These are phyloP conservation scores for Hephaestus fuliginosus DNA, from an alignment of 2,797 vertebrate genomes.

Conservation along the genomic window DNA sequence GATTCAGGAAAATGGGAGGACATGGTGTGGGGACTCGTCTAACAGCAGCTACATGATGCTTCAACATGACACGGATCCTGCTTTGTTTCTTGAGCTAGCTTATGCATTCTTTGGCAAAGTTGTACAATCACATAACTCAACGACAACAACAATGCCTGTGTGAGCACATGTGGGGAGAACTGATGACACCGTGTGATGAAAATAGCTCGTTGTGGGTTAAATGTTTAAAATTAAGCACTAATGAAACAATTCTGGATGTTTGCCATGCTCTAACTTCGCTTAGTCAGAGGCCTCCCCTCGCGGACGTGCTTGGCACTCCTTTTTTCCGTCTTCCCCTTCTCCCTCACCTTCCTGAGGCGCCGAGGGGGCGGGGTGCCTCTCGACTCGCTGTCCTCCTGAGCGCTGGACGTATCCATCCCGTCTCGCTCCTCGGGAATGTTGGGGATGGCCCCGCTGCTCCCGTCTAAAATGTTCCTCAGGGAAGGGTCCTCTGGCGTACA, in stretches of 20 bases:
- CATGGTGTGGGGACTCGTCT: constrained; percentile 40
- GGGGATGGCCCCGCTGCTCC: constrained; percentile 87
- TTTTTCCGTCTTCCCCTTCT: constrained; percentile 88
- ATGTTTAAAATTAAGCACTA: constrained; percentile 18
- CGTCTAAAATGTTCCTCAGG: constrained; percentile 89
- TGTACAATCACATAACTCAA: constrained; percentile 68
- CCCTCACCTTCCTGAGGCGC: constrained; percentile 86
- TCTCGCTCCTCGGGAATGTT: constrained; percentile 88
- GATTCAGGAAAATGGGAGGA: constrained; percentile 33
- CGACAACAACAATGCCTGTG: constrained; percentile 72
- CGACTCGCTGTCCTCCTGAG: constrained; percentile 86
- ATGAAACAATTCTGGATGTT: constrained; percentile 9
- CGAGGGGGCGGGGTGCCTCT: constrained; percentile 85
- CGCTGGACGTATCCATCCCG: constrained; percentile 84
- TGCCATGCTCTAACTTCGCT: constrained; percentile 74
- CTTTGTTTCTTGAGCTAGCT: constrained; percentile 44
- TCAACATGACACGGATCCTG: constrained; percentile 24
- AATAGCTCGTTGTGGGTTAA: constrained; percentile 14
- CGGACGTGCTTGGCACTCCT: constrained; percentile 91
- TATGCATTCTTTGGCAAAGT: constrained; percentile 79
- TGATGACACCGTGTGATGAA: constrained; percentile 28
- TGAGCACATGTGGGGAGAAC: constrained; percentile 42
- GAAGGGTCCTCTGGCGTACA: constrained; percentile 93
- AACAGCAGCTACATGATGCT: constrained; percentile 49
- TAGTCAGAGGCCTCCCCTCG: constrained; percentile 89